Evolutionary conservation across 2,113 vertebrate genomes (phyloP), one percentile per base, ranked within the genome.

Genomic region (Phalacrocorax aristotelis): DNA sequence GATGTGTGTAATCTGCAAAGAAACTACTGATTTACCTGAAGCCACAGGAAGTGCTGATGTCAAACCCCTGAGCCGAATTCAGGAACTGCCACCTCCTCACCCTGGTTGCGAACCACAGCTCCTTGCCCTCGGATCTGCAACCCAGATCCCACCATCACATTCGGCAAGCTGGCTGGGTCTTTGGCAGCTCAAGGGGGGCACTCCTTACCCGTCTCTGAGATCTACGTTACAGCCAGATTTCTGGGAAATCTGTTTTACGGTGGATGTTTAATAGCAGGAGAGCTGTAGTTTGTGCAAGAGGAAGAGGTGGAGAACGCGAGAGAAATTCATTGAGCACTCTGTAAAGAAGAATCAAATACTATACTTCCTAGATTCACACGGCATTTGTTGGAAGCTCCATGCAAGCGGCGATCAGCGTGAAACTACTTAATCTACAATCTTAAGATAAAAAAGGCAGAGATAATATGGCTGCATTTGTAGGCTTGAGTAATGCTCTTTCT

Each of bases 401-500:
- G 32, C 78, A 91, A 96, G 46, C 15, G 81, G 48, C 13, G 8
- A 65, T 64, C 62, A 15, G 42, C 1, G 14, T 19, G 34, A 88
- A 89, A 95, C 78, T 79, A 89, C 65, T 90, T 83, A 72, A 90
- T 81, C 72, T 79, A 58, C 27, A 64, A 26, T 15, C 44, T 55
- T 49, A 42, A 30, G 1, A 48, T 34, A 55, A 79, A 93, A 91
- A 88, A 88, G 26, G 54, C 62, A 84, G 54, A 60, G 52, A 29
- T 74, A 95, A 96, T 12, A 96, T 91, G 93, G 89, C 95, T 96
- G 83, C 93, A 84, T 66, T 69, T 46, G 25, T 27, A 89, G 26
- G 68, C 57, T 69, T 23, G 42, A 91, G 52, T 70, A 70, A 46
- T 6, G 80, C 44, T 62, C 60, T 66, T 55, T 65, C 38, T 18